A percentile compares a stretch with the other conserved stretches of the same genome.
Evolutionary conservation across 2,113 vertebrate genomes (phyloP).

Genomic region (Mirounga angustirostris): DNA sequence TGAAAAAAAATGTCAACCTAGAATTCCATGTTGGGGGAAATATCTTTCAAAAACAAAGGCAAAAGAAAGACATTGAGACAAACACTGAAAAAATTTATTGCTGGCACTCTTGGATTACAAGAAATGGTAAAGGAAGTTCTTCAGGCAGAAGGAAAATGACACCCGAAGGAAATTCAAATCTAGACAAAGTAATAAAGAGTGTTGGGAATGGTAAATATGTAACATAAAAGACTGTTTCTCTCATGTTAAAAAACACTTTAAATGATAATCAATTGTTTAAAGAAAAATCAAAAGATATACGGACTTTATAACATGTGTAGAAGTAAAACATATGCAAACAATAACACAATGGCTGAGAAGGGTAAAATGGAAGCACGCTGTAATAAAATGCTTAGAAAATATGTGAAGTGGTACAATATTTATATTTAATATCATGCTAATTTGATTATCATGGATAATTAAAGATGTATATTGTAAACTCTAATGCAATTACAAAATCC

Average conservation of each 20-base stretch:
- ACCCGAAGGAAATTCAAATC: neutral
- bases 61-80: slow-evolving; percentile 1
- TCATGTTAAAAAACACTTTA: neutral
- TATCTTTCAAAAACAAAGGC: neutral
- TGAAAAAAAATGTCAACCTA: neutral
- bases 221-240: neutral
- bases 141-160: neutral
- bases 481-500: neutral
- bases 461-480: neutral
- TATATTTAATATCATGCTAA: neutral
- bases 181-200: neutral
- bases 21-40: neutral
- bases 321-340: neutral
- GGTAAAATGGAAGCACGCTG: neutral
- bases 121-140: neutral
- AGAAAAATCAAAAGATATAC: neutral
- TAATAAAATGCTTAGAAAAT: neutral
- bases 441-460: neutral
- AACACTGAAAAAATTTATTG: neutral
- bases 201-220: neutral
- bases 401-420: neutral
- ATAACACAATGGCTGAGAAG: neutral
- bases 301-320: neutral
- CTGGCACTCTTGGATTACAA: neutral
- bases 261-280: neutral